Conservation (phyloP, 1,140 invertebrate genomes). For the Drusus annulatus region DNA sequence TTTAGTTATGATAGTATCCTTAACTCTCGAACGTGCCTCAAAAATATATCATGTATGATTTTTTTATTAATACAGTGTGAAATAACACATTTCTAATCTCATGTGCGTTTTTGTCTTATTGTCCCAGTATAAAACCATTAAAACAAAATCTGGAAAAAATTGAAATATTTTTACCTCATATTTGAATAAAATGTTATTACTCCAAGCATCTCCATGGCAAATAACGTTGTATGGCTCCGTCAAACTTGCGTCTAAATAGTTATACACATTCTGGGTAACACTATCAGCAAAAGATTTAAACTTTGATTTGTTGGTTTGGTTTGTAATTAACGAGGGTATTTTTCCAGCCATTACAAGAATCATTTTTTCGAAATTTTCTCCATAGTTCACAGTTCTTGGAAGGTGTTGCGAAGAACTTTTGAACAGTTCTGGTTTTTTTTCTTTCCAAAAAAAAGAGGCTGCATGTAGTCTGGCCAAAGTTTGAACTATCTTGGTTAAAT, state of each 20-base stretch:
- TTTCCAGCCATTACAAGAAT: background rate
- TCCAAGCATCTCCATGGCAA: constrained; percentile 27
- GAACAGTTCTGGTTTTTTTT: constrained; percentile 7
- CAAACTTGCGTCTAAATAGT: background rate
- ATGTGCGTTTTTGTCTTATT: too few relatives aligned
- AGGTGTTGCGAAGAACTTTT: background rate
- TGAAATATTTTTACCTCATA: constrained; percentile 1
- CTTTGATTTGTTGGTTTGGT: background rate
- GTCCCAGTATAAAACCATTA: too few relatives aligned
- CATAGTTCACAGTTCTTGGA: constrained; percentile 3
- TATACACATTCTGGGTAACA: background rate
- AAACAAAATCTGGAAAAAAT: too few relatives aligned
- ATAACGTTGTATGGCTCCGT: constrained; percentile 26
- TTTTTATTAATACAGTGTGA: too few relatives aligned
- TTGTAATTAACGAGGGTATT: background rate
- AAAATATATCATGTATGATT: too few relatives aligned
- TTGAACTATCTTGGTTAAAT: constrained; percentile 67
- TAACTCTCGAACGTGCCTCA: too few relatives aligned
- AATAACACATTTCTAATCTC: too few relatives aligned
- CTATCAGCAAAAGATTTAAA: background rate
- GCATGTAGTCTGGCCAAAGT: constrained; percentile 73
- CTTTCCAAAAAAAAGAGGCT: constrained; percentile 55
- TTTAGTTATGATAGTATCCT: too few relatives aligned
- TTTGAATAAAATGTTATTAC: constrained; percentile 18
- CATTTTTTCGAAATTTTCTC: background rate